Base-by-base conservation (phyloP, 2,113 vertebrate species). In the Festucalex cinctus region DNA sequence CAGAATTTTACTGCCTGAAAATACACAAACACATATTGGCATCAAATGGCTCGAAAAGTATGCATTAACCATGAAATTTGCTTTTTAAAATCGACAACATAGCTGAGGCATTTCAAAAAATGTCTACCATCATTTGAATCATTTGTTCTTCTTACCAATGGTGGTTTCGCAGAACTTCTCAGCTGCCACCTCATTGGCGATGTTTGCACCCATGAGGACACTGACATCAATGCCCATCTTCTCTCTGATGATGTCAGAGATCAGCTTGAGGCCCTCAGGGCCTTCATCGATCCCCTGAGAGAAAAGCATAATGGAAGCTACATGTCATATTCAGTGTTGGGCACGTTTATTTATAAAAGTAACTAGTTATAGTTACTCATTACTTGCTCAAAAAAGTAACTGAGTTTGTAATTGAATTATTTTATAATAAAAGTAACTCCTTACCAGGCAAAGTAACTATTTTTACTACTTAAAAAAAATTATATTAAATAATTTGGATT, bases 141-240 rank as follows among this genome's bases (percentile, higher is more conserved):
- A 46, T 46, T 16, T 56, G 5, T 28, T 56, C 5, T 56, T 12
- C 90, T 95, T 79, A 98, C 97, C 97, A 0, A 99, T 98, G 68
- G 97, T 99, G 17, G 97, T 97, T 83, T 99, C 97, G 37, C 97
- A 99, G 88, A 99, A 99, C 85, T 99, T 97, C 81, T 93, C 95
- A 8, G 94, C 95, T 9, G 97, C 97, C 78, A 99, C 97, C 73
- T 99, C 97, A 0, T 66, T 96, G 76, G 97, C 97, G n/a, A 99
- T 95, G 83, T 98, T 98, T 81, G 97, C 97, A 1, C 97, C 97
- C 96, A 98, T 98, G 69, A 99, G 89, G 77, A 98, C 96, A 0
- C 87, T 95, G 91, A 98, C 93, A 53, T 90, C 90, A 70, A 98
- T 96, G 32, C 93, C 92, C 5, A 98, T 91, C 69, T 89, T 92